A percentile compares a stretch with the other conserved stretches of the same genome.
Conservation (phyloP, 1,140 invertebrate genomes). For the Drosophila erecta region DNA sequence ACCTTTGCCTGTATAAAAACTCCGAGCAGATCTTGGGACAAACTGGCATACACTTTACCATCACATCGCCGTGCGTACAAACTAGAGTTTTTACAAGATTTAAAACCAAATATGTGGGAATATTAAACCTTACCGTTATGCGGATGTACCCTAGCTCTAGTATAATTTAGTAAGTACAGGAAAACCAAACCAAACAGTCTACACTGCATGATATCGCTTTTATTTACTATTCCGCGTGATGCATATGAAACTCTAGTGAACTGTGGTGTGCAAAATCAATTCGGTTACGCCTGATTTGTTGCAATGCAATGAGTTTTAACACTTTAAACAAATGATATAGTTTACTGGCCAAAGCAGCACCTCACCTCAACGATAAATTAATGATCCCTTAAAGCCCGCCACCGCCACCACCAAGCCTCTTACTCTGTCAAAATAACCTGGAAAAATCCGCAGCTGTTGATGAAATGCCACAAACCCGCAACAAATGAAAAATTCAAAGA, state of each 20-base stretch:
- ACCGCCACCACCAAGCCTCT: conserved; percentile 48
- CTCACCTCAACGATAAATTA: conserved; percentile 17
- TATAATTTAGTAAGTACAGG: not conserved
- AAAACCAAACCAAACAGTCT: not conserved
- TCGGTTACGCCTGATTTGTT: not conserved
- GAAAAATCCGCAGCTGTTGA: conserved; percentile 19
- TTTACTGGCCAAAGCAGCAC: conserved; percentile 13
- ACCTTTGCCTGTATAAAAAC: conserved; percentile 1
- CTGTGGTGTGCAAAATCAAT: conserved; percentile 7
- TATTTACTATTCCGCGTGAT: not conserved
- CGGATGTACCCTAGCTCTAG: not conserved
- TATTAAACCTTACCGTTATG: not conserved
- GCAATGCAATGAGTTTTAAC: conserved; percentile 1
- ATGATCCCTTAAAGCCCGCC: conserved; percentile 25
- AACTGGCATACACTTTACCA: conserved; percentile 26
- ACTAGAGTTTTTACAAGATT: not conserved
- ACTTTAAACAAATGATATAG: conserved; percentile 1
- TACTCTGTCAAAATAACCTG: conserved; percentile 44
- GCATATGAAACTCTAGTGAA: not conserved
- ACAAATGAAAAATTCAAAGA: conserved; percentile 24
- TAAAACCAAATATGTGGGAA: not conserved
- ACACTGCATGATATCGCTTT: too few species aligned
- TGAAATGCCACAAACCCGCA: conserved; percentile 32
- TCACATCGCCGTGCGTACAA: conserved; percentile 23
- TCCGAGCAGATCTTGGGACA: conserved; percentile 44